A percentile compares a stretch with the other conserved stretches of the same genome.
Evolutionary conservation across 2,797 vertebrate genomes (phyloP).

Genomic region (Pyrrhura leucotis): DNA sequence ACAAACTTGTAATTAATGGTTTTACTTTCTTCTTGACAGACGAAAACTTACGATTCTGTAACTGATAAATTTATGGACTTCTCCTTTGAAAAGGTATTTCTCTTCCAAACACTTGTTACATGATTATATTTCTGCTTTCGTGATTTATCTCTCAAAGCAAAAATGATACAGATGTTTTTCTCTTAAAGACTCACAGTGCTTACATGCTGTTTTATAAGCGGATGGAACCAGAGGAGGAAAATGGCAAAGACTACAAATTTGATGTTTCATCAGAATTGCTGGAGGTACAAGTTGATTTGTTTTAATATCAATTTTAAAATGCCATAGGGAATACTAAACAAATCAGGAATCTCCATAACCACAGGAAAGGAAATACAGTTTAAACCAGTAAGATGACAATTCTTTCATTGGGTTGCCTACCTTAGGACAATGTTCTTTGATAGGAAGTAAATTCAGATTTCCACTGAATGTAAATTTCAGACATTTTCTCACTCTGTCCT

Average conservation of each 20-base stretch:
- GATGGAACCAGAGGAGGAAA: constrained; percentile 96
- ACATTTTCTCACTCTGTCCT: neutral
- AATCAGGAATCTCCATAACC: neutral
- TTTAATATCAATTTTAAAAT: constrained; percentile 28
- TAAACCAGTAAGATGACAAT: neutral
- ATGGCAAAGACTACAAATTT: constrained; percentile 92
- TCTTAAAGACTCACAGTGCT: constrained; percentile 93
- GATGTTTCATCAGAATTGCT: constrained; percentile 93
- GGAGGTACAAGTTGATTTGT: constrained; percentile 78
- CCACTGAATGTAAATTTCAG: neutral
- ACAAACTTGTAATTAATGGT: neutral
- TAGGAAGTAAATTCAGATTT: neutral
- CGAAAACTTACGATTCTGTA: constrained; percentile 98
- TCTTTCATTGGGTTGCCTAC: neutral
- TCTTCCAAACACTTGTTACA: neutral
- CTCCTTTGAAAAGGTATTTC: constrained; percentile 96
- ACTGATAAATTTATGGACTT: constrained; percentile 99
- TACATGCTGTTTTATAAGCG: constrained; percentile 99
- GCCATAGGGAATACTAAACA: neutral
- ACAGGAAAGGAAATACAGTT: neutral
- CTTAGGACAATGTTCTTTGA: neutral
- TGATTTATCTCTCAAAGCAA: constrained; percentile 32
- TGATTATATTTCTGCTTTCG: neutral
- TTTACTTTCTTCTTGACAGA: constrained; percentile 79
- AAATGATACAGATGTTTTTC: constrained; percentile 56